phyloP scores from a whole-genome alignment of 2,113 vertebrate genomes.

The Prionailurus viverrinus region DNA sequence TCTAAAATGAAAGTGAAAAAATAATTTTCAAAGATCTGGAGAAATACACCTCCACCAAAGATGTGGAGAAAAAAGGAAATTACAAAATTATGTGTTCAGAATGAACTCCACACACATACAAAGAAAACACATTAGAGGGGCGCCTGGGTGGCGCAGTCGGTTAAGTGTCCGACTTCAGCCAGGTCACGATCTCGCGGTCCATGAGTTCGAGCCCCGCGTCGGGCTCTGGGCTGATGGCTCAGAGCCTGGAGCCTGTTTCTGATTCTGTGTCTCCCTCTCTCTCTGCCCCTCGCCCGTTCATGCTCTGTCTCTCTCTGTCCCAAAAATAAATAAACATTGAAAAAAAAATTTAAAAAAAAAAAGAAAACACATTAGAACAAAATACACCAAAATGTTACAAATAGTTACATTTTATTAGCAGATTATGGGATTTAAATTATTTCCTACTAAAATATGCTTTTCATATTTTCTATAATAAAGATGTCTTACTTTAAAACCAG shows the following conservation, averaged over 20 bases:
- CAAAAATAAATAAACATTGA: no score
- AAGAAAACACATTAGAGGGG: not conserved
- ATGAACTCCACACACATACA: not conserved
- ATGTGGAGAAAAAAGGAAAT: not conserved
- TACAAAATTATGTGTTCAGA: not conserved
- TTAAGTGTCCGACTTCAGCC: no score
- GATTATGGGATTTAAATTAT: not conserved
- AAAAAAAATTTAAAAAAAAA: not conserved
- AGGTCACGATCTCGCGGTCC: no score
- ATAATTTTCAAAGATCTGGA: conserved; percentile 1
- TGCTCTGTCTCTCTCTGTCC: no score
- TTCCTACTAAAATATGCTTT: conserved; percentile 14
- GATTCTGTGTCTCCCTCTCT: no score
- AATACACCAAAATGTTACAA: conserved; percentile 1
- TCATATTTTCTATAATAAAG: not conserved
- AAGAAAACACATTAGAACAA: conserved; percentile 21
- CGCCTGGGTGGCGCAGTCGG: no score
- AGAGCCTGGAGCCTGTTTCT: no score
- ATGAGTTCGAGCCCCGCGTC: no score
- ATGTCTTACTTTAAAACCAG: not conserved
- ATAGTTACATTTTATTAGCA: not conserved
- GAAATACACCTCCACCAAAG: no score
- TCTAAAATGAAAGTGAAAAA: not conserved
- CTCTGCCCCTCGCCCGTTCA: no score
- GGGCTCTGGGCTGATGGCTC: no score